Evolutionary conservation across 2,797 vertebrate species (phyloP).

Genomic region (Takifugu rubripes): DNA sequence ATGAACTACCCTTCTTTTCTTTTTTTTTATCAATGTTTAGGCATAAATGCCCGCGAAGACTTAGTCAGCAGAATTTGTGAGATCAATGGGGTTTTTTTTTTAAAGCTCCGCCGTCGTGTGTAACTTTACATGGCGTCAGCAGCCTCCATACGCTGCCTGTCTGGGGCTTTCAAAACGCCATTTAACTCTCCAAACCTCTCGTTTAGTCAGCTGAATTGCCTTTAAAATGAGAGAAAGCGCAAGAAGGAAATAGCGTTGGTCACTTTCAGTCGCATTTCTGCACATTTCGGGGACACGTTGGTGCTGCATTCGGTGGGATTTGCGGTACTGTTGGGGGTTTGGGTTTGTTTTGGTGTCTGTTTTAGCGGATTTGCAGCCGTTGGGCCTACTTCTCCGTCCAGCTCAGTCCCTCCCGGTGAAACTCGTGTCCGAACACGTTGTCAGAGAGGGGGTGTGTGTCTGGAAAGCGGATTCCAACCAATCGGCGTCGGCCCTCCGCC

Average conservation of each 20-base stretch:
- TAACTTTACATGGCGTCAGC: not conserved
- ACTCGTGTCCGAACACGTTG: conserved; percentile 82
- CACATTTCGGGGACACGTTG: not conserved
- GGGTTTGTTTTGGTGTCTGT: not conserved
- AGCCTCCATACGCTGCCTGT: not conserved
- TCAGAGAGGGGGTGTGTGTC: conserved; percentile 68
- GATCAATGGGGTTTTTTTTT: not conserved
- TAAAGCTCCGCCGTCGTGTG: not conserved
- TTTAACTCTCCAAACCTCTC: not conserved
- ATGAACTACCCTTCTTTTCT: not conserved
- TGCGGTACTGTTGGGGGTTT: not conserved
- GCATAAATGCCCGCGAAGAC: too few relatives aligned
- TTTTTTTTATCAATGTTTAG: too few relatives aligned
- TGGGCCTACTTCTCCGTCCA: conserved; percentile 2
- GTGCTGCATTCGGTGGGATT: not conserved
- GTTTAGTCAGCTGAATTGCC: too few relatives aligned
- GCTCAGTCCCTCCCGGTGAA: conserved; percentile 52
- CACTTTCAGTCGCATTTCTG: not conserved
- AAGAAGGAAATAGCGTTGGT: conserved; percentile 7
- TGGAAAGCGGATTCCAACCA: conserved; percentile 50
- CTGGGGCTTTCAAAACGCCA: not conserved
- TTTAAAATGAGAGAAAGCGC: not conserved
- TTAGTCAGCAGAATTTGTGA: too few relatives aligned
- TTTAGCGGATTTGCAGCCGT: not conserved
- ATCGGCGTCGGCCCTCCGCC: conserved; percentile 56